phyloP scores from a whole-genome alignment of 2,888 invertebrate species.

The Drosophila pseudotalamancana region DNA sequence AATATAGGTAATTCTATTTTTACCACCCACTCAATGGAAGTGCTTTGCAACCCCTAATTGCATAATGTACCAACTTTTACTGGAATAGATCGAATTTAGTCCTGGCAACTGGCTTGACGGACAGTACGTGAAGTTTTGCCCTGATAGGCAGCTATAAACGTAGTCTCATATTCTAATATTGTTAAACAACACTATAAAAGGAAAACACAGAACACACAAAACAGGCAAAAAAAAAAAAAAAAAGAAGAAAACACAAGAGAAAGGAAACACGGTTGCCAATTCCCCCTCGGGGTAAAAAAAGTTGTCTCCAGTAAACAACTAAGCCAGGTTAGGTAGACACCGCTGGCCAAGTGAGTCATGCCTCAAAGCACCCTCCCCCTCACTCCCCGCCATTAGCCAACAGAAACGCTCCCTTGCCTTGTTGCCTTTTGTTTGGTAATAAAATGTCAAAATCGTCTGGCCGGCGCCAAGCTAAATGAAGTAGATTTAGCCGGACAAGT shows the following conservation, averaged over 20 bases:
- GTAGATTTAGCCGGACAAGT: slow-evolving; percentile 47
- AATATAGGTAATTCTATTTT: slow-evolving; percentile 11
- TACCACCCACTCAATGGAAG: slow-evolving; percentile 5
- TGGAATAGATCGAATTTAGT: slow-evolving; percentile 28
- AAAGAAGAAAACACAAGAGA: slow-evolving; percentile 14
- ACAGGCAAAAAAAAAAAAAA: slow-evolving; percentile 9
- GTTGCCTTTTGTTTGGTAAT: slow-evolving; percentile 67
- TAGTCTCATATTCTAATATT: slow-evolving; percentile 8
- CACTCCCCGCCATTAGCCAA: neutral
- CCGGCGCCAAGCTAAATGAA: slow-evolving; percentile 74
- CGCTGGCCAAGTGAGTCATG: slow-evolving; percentile 57
- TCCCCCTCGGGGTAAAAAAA: slow-evolving; percentile 22
- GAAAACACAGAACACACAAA: neutral
- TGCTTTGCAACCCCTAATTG: slow-evolving; percentile 22
- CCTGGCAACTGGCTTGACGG: slow-evolving; percentile 28
- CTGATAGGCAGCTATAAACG: slow-evolving; percentile 4
- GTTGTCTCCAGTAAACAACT: slow-evolving; percentile 31
- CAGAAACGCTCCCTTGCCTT: slow-evolving; percentile 13
- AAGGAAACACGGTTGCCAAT: slow-evolving; percentile 28
- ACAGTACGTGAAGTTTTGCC: no score
- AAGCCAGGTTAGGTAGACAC: slow-evolving; percentile 57
- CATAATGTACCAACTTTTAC: slow-evolving; percentile 16
- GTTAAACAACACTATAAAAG: slow-evolving; percentile 8
- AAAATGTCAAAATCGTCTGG: slow-evolving; percentile 79
- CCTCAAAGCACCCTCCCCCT: slow-evolving; percentile 9